Base-by-base conservation (phyloP, 2,113 vertebrate genomes). In the Myotis brandtii region DNA sequence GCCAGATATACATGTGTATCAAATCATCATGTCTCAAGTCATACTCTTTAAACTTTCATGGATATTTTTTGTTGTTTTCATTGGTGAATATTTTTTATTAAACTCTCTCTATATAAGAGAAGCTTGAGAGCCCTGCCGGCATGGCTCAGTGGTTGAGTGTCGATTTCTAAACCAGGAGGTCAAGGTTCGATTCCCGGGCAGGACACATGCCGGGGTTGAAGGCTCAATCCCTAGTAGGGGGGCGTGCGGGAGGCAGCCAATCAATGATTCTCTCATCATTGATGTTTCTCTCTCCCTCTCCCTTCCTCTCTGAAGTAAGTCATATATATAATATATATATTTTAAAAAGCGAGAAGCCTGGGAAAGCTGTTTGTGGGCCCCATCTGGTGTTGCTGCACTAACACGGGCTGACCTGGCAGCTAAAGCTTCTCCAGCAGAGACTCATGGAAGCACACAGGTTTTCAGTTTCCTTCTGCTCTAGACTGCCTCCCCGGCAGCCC, bases 1-100 rank as follows among this genome's bases (percentile, higher is more conserved):
- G 79, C 13, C 23, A 6, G 54, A 81, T 32, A 30, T n/a, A 4
- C 59, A 43, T 5, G 10, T 73, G 50, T 30, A 76, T 76, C 16
- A 34, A 34, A 34, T 50, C 32, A 76, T 76, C 30, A 62, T 20
- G 9, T 70, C 7, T 76, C 37, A 88, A 30, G 16, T 30, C 18
- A 1, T 9, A 46, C 21, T 46, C 21, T 66, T 66, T 56, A 46
- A 76, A 77, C 48, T 9, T 76, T 32, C 73, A 76, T 27, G 25
- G 5, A 9, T 56, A 20, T 75, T 9, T 32, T 48, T 73, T 14
- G 73, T 46, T 75, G 72, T 48, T 76, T 48, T 48, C 46, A 27
- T 14, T 1, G 23, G 37, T n/a, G 34, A 23, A 2, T 89, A 18
- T 95, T 96, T 96, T 91, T 91, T 95, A 95, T 95, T 97, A 97